Conservation (phyloP, 64 coral and sea anemone genomes). For the Dendronephthya gigantea region DNA sequence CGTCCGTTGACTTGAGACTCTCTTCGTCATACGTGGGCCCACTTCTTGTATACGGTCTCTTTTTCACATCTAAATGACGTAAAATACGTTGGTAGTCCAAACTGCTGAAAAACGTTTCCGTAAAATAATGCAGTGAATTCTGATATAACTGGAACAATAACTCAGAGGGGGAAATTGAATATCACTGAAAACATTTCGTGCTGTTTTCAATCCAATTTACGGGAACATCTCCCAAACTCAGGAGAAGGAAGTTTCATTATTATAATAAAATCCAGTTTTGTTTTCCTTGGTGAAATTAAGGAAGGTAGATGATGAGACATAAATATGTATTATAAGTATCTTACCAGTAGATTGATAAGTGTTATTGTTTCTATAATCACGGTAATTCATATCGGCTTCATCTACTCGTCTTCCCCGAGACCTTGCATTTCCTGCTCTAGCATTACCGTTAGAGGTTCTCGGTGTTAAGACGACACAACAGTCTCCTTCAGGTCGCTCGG, state of each 20-base stretch:
- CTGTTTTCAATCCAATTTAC: too few species aligned
- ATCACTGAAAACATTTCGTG: too few species aligned
- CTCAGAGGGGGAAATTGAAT: neutral
- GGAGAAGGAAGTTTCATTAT: too few species aligned
- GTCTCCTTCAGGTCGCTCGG: conserved; percentile 79
- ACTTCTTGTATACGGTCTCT: conserved; percentile 19
- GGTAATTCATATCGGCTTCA: neutral
- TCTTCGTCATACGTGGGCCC: conserved; percentile 48
- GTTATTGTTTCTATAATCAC: neutral
- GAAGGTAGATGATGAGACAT: too few species aligned
- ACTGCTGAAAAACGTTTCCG: neutral
- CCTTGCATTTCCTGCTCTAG: neutral
- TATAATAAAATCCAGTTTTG: too few species aligned
- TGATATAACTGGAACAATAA: too few species aligned
- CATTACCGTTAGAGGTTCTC: neutral
- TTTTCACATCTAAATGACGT: neutral
- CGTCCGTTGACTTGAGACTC: conserved; percentile 10
- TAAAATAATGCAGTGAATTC: too few species aligned
- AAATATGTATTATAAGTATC: too few species aligned
- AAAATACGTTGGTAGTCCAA: neutral
- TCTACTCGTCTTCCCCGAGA: neutral
- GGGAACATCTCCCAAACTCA: too few species aligned
- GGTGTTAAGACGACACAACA: conserved; percentile 45
- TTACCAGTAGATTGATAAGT: neutral
- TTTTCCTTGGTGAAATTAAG: too few species aligned